phyloP scores from a whole-genome alignment of 2,113 vertebrate species.

The Nycticryphes semicollaris region DNA sequence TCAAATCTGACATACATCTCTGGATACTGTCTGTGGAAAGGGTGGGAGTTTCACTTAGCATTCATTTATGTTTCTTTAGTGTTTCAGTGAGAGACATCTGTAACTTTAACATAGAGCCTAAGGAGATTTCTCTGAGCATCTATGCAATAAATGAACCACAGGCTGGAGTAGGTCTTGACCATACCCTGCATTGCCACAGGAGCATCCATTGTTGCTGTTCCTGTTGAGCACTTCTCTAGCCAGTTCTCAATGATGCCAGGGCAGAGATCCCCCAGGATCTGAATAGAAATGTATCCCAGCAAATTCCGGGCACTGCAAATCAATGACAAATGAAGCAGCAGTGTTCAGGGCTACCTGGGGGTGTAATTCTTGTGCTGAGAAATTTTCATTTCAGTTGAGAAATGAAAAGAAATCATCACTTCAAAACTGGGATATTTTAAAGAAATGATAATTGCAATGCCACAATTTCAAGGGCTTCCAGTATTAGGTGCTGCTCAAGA shows the following conservation, averaged over 20 bases:
- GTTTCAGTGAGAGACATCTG: not conserved
- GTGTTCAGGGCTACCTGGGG: rapidly evolving
- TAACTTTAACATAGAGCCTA: not conserved
- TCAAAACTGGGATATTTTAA: not conserved
- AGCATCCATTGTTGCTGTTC: not conserved
- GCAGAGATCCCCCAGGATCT: not conserved
- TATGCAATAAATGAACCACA: not conserved
- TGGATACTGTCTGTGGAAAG: not conserved
- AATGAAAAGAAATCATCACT: not conserved
- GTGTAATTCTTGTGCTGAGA: not conserved
- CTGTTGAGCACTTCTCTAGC: not conserved
- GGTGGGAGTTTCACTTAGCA: not conserved
- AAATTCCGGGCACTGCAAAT: not conserved
- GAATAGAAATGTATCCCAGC: not conserved
- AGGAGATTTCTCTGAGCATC: not conserved
- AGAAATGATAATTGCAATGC: not conserved
- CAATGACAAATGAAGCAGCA: not conserved
- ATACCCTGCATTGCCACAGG: not conserved
- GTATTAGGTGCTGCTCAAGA: not conserved
- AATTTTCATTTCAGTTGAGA: not conserved
- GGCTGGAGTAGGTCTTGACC: not conserved
- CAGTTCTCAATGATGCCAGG: not conserved
- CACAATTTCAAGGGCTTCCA: not conserved
- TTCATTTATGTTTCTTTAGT: not conserved
- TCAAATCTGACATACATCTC: not conserved